These are phyloP conservation scores for Streptopelia turtur DNA, from an alignment of 2,797 vertebrate genomes.

Conservation along the genomic window DNA sequence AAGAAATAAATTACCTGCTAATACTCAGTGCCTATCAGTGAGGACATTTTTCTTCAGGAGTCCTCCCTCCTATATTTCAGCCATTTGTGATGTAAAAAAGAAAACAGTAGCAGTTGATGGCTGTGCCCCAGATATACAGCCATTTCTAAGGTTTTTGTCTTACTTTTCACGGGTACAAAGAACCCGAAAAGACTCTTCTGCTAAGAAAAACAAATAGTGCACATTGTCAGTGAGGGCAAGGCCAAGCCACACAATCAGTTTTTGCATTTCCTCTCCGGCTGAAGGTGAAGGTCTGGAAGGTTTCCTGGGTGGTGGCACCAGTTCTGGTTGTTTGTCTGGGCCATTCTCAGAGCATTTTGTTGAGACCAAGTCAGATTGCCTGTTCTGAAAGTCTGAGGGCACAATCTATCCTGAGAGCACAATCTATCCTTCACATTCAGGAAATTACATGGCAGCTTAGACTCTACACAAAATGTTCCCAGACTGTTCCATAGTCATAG, in stretches of 20 bases:
- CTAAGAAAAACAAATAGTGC: background rate
- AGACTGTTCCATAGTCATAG: background rate
- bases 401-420: background rate
- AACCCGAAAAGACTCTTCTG: background rate
- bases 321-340: background rate
- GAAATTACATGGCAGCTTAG: background rate
- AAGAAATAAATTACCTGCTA: background rate
- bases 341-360: background rate
- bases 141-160: background rate
- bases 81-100: background rate
- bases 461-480: constrained; percentile 23
- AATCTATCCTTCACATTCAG: background rate
- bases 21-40: background rate
- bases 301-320: background rate
- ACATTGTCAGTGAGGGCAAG: background rate
- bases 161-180: background rate
- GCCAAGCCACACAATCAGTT: background rate
- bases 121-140: background rate
- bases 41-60: background rate
- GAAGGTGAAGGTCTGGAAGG: background rate
- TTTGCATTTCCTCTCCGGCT: background rate
- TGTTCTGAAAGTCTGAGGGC: background rate
- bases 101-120: background rate
- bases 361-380: background rate
- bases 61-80: background rate